Evolutionary conservation across 2,113 vertebrate genomes (phyloP).

Genomic region (Candoia aspera): DNA sequence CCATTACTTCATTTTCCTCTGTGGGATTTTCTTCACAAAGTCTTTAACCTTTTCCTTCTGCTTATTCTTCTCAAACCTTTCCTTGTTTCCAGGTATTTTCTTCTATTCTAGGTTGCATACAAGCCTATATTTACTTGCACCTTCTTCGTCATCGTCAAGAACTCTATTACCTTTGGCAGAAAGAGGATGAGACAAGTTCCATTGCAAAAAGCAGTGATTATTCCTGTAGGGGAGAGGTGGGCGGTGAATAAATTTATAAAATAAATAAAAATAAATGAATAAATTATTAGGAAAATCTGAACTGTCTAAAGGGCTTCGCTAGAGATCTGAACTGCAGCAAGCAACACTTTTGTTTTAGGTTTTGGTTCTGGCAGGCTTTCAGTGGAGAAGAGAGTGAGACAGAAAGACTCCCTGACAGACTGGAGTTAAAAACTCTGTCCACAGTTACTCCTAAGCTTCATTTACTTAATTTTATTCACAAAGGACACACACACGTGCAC

Average conservation of each 20-base stretch:
- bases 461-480: background rate
- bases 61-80: background rate
- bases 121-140: background rate
- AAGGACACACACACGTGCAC: background rate
- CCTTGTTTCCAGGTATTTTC: background rate
- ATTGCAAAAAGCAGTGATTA: conserved; percentile 3
- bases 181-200: background rate
- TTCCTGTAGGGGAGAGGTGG: no score
- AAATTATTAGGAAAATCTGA: background rate
- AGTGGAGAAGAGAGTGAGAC: background rate
- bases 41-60: background rate
- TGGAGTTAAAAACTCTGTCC: background rate
- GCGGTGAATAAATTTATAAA: no score
- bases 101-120: background rate
- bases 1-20: conserved; percentile 17
- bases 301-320: background rate
- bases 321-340: background rate
- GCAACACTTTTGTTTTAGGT: background rate
- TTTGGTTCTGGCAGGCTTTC: conserved; percentile 10
- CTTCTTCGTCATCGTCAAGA: conserved; percentile 16
- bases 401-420: background rate
- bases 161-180: background rate
- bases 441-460: background rate
- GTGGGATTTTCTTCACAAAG: background rate
- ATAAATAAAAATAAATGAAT: no score